Percentiles rank a stretch among this genome's conserved stretches.
phyloP scores from a whole-genome alignment of 2,113 vertebrate genomes.

The Centropus unirufus region DNA sequence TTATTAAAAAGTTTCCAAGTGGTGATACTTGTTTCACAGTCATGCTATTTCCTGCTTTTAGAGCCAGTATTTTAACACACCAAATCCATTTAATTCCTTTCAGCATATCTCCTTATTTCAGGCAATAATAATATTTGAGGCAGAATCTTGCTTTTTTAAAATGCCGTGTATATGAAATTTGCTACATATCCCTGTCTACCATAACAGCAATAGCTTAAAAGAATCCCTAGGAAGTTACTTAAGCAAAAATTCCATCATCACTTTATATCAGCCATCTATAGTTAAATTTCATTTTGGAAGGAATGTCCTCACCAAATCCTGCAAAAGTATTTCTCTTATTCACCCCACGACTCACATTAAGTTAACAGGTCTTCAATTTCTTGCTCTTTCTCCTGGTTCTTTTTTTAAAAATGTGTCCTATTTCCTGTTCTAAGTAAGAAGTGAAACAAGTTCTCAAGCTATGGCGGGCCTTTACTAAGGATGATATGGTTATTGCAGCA shows the following conservation, averaged over 20 bases:
- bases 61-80: background rate
- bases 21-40: background rate
- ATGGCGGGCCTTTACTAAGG: background rate
- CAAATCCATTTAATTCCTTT: background rate
- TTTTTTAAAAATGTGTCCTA: slow-evolving; percentile 25
- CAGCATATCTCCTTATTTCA: background rate
- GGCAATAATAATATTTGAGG: background rate
- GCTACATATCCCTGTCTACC: background rate
- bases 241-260: slow-evolving; percentile 43
- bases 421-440: slow-evolving; percentile 24
- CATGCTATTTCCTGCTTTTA: background rate
- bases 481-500: background rate
- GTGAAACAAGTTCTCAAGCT: slow-evolving; percentile 24
- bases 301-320: slow-evolving; percentile 52
- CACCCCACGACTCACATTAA: slow-evolving; percentile 15
- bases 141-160: background rate
- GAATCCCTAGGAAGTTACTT: slow-evolving; percentile 44
- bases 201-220: background rate
- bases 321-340: slow-evolving; percentile 53
- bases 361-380: slow-evolving; percentile 60
- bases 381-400: slow-evolving; percentile 24
- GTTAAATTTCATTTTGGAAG: slow-evolving; percentile 49
- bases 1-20: slow-evolving; percentile 9
- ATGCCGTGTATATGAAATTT: background rate
- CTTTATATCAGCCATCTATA: slow-evolving; percentile 51